Percentiles rank a stretch among this genome's conserved stretches.
Evolutionary conservation across 2,888 invertebrate genomes (phyloP).

Genomic region (Serripes groenlandicus): DNA sequence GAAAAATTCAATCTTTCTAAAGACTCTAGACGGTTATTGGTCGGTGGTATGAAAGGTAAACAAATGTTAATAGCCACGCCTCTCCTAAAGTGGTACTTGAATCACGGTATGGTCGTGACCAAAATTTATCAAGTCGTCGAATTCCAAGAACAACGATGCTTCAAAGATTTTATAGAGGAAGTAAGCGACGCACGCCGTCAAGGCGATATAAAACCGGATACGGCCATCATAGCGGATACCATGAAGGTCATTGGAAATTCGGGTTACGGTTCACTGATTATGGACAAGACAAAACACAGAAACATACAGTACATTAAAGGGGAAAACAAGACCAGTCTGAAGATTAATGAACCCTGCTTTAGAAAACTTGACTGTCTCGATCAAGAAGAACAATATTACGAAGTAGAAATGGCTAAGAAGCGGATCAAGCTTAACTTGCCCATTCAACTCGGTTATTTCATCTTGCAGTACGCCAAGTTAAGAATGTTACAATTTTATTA

Average conservation of each 20-base stretch:
- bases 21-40: conserved; percentile 38
- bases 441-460: conserved; percentile 66
- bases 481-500: conserved; percentile 67
- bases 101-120: conserved; percentile 59
- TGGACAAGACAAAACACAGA: conserved; percentile 57
- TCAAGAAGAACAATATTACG: conserved; percentile 49
- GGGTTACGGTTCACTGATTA: conserved; percentile 63
- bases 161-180: conserved; percentile 40
- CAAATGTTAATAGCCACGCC: conserved; percentile 58
- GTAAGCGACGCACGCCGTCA: conserved; percentile 27
- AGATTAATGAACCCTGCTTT: conserved; percentile 53
- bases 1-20: conserved; percentile 19
- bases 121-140: conserved; percentile 61
- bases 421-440: conserved; percentile 60
- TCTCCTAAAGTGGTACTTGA: conserved; percentile 61
- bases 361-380: conserved; percentile 46
- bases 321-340: conserved; percentile 38
- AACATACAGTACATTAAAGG: conserved; percentile 51
- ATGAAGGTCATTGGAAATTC: conserved; percentile 49
- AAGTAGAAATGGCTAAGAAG: conserved; percentile 55
- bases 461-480: conserved; percentile 71
- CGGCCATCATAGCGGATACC: conserved; percentile 46
- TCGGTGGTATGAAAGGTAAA: conserved; percentile 52
- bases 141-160: conserved; percentile 46
- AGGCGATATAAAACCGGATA: conserved; percentile 37